Percentiles rank a stretch among this genome's conserved stretches.
Conservation (phyloP, 2,113 vertebrate genomes). For the Triplophysa tibetana region DNA sequence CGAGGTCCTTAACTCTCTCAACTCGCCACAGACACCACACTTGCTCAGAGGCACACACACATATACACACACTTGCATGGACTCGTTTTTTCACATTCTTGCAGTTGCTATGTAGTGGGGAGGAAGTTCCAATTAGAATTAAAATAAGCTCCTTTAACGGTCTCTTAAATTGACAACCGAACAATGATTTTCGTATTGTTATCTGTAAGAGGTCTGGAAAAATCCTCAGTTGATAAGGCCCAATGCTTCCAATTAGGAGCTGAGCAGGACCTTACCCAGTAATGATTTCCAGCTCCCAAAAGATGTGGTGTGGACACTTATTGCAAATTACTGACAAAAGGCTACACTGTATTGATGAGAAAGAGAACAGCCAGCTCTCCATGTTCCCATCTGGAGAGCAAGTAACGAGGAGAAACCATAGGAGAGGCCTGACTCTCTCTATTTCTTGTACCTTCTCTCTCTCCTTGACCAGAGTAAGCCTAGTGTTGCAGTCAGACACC, state of each 20-base stretch:
- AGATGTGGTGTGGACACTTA: conserved; percentile 93
- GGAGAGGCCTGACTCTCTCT: conserved; percentile 36
- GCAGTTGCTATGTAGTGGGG: conserved; percentile 69
- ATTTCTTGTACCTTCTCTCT: conserved; percentile 10
- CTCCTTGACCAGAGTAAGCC: conserved; percentile 65
- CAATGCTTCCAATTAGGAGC: conserved; percentile 99
- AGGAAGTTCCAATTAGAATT: conserved; percentile 95
- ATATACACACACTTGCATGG: conserved; percentile 21
- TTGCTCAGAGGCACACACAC: conserved; percentile 18
- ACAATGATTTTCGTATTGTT: conserved; percentile 99
- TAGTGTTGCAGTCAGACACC: conserved; percentile 51
- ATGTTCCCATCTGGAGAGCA: conserved; percentile 87
- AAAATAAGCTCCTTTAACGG: conserved; percentile 96
- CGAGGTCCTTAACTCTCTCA: conserved; percentile 50
- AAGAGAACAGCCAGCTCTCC: conserved; percentile 79
- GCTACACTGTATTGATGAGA: conserved; percentile 92
- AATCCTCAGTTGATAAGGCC: conserved; percentile 98
- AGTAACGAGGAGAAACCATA: conserved; percentile 78
- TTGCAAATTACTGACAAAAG: conserved; percentile 99
- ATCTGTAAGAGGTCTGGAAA: conserved; percentile 98
- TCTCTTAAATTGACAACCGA: conserved; percentile 99
- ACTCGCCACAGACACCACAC: conserved; percentile 19
- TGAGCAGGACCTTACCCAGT: conserved; percentile 87
- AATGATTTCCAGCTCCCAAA: conserved; percentile 94
- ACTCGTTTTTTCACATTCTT: conserved; percentile 63